These are phyloP conservation scores for Hippocampus abdominalis DNA, from an alignment of 2,113 vertebrate species.

Conservation along the genomic window DNA sequence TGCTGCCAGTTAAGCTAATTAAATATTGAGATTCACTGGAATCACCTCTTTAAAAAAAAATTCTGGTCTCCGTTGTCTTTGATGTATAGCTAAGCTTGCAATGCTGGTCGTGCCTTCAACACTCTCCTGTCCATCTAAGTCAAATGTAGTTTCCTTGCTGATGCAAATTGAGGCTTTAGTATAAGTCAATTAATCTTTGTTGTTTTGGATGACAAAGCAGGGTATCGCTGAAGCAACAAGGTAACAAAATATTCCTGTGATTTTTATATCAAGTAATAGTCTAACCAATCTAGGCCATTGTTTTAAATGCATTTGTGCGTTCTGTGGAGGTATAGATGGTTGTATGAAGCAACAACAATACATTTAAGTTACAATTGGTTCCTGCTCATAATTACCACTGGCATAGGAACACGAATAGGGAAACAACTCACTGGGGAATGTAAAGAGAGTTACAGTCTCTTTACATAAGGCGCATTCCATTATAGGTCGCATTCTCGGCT, in stretches of 20 bases:
- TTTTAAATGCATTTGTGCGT: background rate
- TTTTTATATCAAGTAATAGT: background rate
- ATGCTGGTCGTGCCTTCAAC: background rate
- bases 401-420: no score
- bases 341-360: no score
- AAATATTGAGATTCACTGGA: slow-evolving; percentile 62
- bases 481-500: no score
- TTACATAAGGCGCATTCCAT: no score
- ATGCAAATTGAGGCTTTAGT: background rate
- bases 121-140: background rate
- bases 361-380: no score
- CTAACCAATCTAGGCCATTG: background rate
- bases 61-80: slow-evolving; percentile 59
- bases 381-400: no score
- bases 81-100: slow-evolving; percentile 13
- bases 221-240: background rate
- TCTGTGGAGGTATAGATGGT: slow-evolving; percentile 10
- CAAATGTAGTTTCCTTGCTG: background rate
- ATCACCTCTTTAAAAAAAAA: slow-evolving; percentile 46
- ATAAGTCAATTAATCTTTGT: background rate
- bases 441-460: no score
- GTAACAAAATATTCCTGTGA: background rate
- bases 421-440: no score
- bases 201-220: background rate
- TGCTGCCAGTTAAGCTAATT: slow-evolving; percentile 42